A percentile compares a stretch with the other conserved stretches of the same genome.
Conservation (phyloP, 2,888 invertebrate species). For the Euclidia mi region DNA sequence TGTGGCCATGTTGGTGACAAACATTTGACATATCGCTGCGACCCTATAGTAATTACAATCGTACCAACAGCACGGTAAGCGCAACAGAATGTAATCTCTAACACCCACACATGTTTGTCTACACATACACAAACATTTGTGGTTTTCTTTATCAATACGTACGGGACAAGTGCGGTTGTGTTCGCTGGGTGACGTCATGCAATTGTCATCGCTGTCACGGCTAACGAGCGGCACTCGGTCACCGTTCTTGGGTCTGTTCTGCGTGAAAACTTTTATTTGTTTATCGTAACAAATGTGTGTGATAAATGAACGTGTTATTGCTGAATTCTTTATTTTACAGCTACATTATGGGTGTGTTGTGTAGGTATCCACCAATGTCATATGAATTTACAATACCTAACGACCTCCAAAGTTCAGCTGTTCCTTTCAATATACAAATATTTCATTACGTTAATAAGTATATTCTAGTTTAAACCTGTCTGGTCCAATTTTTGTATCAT, state of each 20-base stretch:
- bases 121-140: conserved; percentile 67
- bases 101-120: conserved; percentile 69
- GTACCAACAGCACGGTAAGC: conserved; percentile 59
- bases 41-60: conserved; percentile 58
- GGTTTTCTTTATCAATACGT: conserved; percentile 73
- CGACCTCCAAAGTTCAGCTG: conserved; percentile 3
- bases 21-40: conserved; percentile 40
- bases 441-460: conserved; percentile 14
- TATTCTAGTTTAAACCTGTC: conserved; percentile 33
- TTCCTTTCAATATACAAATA: conserved; percentile 11
- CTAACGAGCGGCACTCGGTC: conserved; percentile 81
- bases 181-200: conserved; percentile 82
- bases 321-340: conserved; percentile 19
- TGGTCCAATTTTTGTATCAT: conserved; percentile 38
- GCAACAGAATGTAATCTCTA: conserved; percentile 65
- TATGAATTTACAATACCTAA: not conserved
- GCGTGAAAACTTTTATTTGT: conserved; percentile 57
- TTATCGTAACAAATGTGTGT: conserved; percentile 43
- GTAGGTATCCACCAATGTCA: not conserved
- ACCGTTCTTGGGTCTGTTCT: conserved; percentile 62
- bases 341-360: conserved; percentile 12
- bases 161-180: conserved; percentile 54
- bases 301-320: conserved; percentile 18
- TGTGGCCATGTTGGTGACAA: conserved; percentile 41
- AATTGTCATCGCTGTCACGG: conserved; percentile 88